Evolutionary conservation across 2,113 vertebrate genomes (phyloP).

Genomic region (Dicerorhinus sumatrensis): DNA sequence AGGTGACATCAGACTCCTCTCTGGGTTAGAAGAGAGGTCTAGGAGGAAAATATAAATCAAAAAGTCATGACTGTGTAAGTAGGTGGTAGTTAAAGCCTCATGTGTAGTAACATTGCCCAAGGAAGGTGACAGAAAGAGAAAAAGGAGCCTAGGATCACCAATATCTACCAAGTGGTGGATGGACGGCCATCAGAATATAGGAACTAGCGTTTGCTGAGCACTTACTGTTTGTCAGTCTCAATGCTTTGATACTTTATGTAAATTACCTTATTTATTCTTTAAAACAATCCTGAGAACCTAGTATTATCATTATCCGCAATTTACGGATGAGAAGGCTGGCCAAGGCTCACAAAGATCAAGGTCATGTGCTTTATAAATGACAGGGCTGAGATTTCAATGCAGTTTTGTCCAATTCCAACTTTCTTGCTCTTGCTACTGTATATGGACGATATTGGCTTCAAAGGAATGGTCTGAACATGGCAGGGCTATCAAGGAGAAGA

Average conservation of each 20-base stretch:
- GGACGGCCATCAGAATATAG: background rate
- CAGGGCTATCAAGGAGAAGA: background rate
- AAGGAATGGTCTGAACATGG: background rate
- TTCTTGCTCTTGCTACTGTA: background rate
- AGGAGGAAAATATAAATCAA: background rate
- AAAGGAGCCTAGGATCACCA: background rate
- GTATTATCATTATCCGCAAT: background rate
- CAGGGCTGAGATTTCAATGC: background rate
- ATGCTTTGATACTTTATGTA: background rate
- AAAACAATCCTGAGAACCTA: background rate
- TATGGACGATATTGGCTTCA: background rate
- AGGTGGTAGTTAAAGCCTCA: background rate
- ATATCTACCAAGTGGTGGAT: background rate
- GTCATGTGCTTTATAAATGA: background rate
- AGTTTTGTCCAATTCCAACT: background rate
- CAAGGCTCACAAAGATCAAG: background rate
- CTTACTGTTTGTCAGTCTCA: background rate
- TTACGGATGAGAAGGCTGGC: background rate
- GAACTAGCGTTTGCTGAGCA: background rate
- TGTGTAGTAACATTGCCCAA: background rate
- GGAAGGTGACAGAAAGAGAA: background rate
- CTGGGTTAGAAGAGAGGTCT: background rate
- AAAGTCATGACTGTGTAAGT: background rate
- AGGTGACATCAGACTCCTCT: background rate
- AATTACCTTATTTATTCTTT: background rate